These are phyloP conservation scores for Clunio marinus DNA, from an alignment of 2,888 invertebrate genomes.

Conservation along the genomic window DNA sequence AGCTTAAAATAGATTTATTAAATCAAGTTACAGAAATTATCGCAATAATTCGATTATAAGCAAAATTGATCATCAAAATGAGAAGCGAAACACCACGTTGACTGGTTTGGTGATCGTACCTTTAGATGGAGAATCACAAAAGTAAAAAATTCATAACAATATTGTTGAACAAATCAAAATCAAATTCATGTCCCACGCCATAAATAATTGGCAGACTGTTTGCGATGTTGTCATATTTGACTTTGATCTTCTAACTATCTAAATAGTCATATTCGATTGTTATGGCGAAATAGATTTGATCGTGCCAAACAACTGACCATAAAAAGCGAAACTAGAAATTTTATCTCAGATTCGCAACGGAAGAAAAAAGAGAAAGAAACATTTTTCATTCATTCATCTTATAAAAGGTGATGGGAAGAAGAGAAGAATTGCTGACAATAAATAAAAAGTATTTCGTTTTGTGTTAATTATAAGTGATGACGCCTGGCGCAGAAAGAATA, in stretches of 20 bases:
- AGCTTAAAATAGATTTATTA: neutral
- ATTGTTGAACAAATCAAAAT: neutral
- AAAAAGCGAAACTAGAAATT: neutral
- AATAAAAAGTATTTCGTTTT: neutral
- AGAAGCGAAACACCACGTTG: no score
- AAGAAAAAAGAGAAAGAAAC: neutral
- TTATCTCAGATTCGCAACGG: neutral
- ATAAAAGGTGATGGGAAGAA: neutral
- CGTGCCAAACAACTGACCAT: neutral
- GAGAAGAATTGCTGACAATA: neutral
- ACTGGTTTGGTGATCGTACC: no score
- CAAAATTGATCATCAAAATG: no score
- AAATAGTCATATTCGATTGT: no score
- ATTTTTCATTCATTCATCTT: neutral
- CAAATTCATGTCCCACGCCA: neutral
- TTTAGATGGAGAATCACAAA: no score
- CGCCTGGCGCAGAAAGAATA: neutral
- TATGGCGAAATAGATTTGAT: no score
- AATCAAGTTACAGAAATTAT: neutral
- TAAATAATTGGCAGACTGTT: neutral
- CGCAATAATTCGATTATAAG: neutral
- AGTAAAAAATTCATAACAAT: no score
- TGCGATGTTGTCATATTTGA: neutral
- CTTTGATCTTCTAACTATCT: no score
- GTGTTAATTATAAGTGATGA: neutral